Percentiles rank a stretch among this genome's conserved stretches.
Conservation (phyloP, 2,113 vertebrate species). For the Cyprinodon tularosa region DNA sequence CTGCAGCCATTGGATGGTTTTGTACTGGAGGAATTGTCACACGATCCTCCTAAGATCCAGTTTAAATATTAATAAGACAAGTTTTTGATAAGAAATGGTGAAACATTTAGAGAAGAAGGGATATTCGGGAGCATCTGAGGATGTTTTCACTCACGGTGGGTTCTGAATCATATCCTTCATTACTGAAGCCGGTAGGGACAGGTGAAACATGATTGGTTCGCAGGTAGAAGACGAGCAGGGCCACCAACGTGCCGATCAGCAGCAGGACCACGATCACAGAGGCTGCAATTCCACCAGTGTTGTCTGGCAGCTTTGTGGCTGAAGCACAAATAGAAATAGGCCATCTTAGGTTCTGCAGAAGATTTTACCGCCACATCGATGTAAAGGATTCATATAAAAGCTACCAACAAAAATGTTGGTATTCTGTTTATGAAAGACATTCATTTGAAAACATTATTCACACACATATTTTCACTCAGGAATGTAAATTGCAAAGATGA, state of each 20-base stretch:
- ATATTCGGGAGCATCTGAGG: neutral
- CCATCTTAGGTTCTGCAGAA: neutral
- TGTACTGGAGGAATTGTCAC: neutral
- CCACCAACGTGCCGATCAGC: conserved; percentile 58
- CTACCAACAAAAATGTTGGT: neutral
- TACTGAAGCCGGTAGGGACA: conserved; percentile 33
- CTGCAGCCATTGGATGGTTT: conserved; percentile 54
- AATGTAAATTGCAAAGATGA: too few relatives aligned
- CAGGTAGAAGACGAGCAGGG: conserved; percentile 67
- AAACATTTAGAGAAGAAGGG: neutral
- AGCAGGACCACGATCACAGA: conserved; percentile 71
- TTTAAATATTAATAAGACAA: neutral
- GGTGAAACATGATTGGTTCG: neutral
- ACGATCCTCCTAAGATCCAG: conserved; percentile 37
- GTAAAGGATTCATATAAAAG: neutral
- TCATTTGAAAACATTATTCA: too few relatives aligned
- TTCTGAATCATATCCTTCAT: conserved; percentile 50
- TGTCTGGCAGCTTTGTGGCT: conserved; percentile 32
- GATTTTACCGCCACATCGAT: neutral
- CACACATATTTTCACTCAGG: too few relatives aligned
- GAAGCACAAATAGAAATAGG: neutral
- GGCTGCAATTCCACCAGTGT: conserved; percentile 58
- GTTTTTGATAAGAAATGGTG: neutral
- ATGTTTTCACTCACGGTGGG: conserved; percentile 51
- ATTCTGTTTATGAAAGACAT: too few relatives aligned